Base-by-base conservation (phyloP, 2,797 vertebrate genomes). In the Kryptolebias ocellatus region DNA sequence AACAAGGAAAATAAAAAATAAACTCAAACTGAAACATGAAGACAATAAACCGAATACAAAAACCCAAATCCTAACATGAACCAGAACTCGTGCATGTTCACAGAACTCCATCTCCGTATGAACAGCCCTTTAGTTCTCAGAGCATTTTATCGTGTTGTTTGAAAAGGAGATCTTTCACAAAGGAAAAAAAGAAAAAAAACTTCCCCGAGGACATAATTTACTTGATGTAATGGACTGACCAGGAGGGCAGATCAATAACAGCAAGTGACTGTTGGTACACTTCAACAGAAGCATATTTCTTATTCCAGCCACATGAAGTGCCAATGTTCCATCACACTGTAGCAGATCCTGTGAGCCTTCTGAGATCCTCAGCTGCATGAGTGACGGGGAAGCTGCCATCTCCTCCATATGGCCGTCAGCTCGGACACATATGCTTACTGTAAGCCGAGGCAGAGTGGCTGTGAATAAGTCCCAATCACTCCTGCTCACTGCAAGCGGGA, bases 201-300 rank as follows among this genome's bases (percentile, higher is more conserved):
- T 60, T 87, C 84, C 75, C 76, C 2, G 3, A 73, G 75, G 84
- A 83, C 72, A 74, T 74, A 16, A 79, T 87, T 86, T 73, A 75
- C 62, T 79, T 4, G 8, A 55, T 69, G 64, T 74, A 74, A 72
- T 56, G 7, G 47, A 84, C 28, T 79, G 83, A 83, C 80, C 81
- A 45, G 66, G 20, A 58, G 85, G 79, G 65, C 60, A 67, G 81
- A 85, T 89, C 87, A 73, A 89, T 88, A 87, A 71, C 64, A 64
- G 54, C 66, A 39, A 74, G 71, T 47, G 50, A 75, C 72, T 74
- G 72, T 83, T 75, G 78, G 73, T 76, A 55, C 70, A 70, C 76
- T 80, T 79, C 67, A 73, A 65, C 53, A 67, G 63, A 65, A 67
- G 77, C 83, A 85, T 83, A 83, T 65, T 83, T 89, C 79, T 80